A percentile compares a stretch with the other conserved stretches of the same genome.
phyloP scores from a whole-genome alignment of 2,797 vertebrate genomes.

The Prunella strophiata region DNA sequence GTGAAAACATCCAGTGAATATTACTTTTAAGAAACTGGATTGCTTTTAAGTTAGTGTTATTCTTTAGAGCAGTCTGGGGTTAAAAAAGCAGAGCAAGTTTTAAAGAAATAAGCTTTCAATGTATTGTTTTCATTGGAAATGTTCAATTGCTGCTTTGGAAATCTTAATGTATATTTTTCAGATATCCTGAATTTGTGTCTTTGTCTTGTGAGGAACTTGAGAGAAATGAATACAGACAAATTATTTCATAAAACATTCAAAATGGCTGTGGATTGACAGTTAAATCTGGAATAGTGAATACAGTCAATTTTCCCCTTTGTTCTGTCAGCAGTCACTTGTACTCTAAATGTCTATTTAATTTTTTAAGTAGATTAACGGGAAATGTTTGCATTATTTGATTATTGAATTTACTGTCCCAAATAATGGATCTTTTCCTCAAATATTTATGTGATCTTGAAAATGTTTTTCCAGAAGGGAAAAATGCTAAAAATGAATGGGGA shows the following conservation, averaged over 20 bases:
- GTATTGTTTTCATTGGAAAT: background rate
- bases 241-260: constrained; percentile 46
- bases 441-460: constrained; percentile 34
- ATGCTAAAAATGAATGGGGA: constrained; percentile 3
- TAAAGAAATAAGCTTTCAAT: background rate
- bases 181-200: constrained; percentile 46
- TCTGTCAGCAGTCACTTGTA: constrained; percentile 55
- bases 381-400: constrained; percentile 47
- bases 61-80: background rate
- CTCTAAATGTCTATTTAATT: constrained; percentile 59
- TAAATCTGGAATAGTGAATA: constrained; percentile 48
- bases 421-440: constrained; percentile 40
- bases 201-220: constrained; percentile 54
- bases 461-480: constrained; percentile 25
- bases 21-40: background rate
- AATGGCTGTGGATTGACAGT: constrained; percentile 64
- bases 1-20: background rate
- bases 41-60: background rate
- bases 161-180: constrained; percentile 32
- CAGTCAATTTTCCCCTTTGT: constrained; percentile 64
- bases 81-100: background rate
- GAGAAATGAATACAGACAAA: constrained; percentile 32
- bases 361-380: constrained; percentile 44
- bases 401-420: constrained; percentile 48
- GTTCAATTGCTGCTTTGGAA: constrained; percentile 16